Conservation (phyloP, 2,113 vertebrate species). For the Pteronura brasiliensis region DNA sequence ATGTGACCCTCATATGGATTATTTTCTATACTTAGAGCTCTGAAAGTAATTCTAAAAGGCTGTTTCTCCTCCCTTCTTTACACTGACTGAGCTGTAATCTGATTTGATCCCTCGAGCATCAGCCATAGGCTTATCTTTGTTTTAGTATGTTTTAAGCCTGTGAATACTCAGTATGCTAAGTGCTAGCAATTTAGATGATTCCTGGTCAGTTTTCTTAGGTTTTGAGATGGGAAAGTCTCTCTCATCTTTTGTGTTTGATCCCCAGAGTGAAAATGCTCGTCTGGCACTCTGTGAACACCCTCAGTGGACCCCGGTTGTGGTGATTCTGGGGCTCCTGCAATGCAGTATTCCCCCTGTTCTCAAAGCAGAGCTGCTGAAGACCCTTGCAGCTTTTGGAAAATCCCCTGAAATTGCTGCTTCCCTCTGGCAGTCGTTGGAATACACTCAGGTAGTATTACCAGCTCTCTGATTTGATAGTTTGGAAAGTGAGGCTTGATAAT, state of each 20-base stretch:
- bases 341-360: conserved; percentile 95
- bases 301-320: conserved; percentile 97
- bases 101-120: not conserved
- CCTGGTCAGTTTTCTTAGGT: not conserved
- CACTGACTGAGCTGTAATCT: not conserved
- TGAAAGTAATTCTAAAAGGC: not conserved
- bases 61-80: not conserved
- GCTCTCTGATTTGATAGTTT: not conserved
- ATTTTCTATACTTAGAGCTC: not conserved
- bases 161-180: not conserved
- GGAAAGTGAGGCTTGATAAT: not conserved
- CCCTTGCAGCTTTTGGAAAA: conserved; percentile 94
- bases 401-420: conserved; percentile 97
- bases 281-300: conserved; percentile 97
- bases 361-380: conserved; percentile 92
- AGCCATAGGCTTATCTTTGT: not conserved
- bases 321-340: conserved; percentile 95
- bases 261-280: conserved; percentile 96
- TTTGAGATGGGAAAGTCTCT: not conserved
- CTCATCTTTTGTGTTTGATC: not conserved
- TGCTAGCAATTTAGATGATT: not conserved
- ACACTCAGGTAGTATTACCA: conserved; percentile 89
- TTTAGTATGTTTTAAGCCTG: not conserved
- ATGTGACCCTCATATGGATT: not conserved
- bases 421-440: conserved; percentile 98